Conservation (phyloP, 2,113 vertebrate species). For the Hystrix brachyura region DNA sequence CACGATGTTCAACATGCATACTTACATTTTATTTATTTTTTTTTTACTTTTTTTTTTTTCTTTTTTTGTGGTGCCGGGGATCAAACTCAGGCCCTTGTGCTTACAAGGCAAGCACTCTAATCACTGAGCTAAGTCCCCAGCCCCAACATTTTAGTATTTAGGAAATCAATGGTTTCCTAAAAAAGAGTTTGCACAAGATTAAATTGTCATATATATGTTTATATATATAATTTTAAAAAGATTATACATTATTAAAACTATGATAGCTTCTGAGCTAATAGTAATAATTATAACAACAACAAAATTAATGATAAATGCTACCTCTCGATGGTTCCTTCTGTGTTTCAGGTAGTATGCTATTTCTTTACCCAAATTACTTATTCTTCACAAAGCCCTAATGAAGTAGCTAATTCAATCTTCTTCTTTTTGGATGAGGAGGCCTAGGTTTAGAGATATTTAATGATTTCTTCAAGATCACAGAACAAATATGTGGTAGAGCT, state of each 20-base stretch:
- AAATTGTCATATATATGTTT: neutral
- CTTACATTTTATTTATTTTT: neutral
- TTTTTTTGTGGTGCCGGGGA: too few species aligned
- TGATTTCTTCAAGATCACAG: neutral
- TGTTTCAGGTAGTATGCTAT: neutral
- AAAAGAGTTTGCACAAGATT: neutral
- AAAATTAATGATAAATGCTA: neutral
- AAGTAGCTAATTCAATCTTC: neutral
- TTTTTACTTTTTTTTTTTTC: too few species aligned
- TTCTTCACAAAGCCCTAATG: neutral
- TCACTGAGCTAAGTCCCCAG: too few species aligned
- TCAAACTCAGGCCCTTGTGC: too few species aligned
- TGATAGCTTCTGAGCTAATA: slow-evolving; percentile 3
- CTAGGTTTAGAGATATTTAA: neutral
- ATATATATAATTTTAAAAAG: neutral
- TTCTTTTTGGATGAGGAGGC: neutral
- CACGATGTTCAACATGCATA: neutral
- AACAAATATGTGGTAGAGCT: neutral
- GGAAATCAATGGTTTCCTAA: neutral
- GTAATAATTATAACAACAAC: neutral
- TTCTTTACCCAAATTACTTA: neutral
- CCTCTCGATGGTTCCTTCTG: neutral
- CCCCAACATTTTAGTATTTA: neutral
- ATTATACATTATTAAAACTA: neutral
- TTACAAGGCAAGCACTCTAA: too few species aligned